These are phyloP conservation scores for Xestia ashworthii DNA, from an alignment of 2,888 invertebrate genomes.

Conservation along the genomic window DNA sequence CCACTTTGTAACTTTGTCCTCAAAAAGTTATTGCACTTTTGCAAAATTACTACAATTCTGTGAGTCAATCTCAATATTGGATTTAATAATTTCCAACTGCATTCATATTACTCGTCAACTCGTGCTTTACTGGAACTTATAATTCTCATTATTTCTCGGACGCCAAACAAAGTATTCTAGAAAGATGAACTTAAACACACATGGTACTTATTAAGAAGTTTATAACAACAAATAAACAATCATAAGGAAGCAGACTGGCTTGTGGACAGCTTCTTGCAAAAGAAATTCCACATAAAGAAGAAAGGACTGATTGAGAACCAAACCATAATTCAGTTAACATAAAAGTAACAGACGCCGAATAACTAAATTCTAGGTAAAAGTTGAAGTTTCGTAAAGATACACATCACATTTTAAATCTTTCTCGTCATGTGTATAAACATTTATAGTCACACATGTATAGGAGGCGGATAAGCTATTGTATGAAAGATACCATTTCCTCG, in stretches of 20 bases:
- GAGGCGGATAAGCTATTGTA: slow-evolving; percentile 29
- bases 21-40: slow-evolving; percentile 21
- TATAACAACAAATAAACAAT: neutral
- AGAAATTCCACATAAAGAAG: neutral
- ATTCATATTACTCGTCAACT: neutral
- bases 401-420: neutral
- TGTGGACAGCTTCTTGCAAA: neutral
- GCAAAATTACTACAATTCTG: neutral
- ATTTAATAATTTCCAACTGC: slow-evolving; percentile 12
- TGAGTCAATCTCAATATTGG: slow-evolving; percentile 20
- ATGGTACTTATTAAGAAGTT: too few species aligned
- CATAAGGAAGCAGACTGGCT: neutral
- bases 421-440: neutral
- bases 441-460: neutral
- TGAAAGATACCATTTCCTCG: slow-evolving; percentile 23
- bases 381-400: neutral
- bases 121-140: neutral
- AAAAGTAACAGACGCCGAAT: neutral
- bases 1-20: neutral
- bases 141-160: neutral
- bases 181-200: too few species aligned
- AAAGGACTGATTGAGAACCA: neutral
- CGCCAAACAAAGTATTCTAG: neutral
- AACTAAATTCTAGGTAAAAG: neutral
- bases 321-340: neutral